These are phyloP conservation scores for Anisognathus igniventris DNA, from an alignment of 2,797 vertebrate genomes.

Conservation along the genomic window DNA sequence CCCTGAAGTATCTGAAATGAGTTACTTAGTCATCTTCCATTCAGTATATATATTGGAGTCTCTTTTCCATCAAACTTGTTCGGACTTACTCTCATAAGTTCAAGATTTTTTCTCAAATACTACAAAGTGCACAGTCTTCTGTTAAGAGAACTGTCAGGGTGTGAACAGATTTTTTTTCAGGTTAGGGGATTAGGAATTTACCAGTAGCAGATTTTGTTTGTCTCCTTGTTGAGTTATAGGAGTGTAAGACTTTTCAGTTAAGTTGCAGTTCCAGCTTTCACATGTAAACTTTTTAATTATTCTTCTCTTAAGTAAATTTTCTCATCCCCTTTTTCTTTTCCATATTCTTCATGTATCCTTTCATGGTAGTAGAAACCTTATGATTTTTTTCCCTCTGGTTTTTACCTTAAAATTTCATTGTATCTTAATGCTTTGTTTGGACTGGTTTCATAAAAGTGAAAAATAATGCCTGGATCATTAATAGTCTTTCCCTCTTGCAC, in stretches of 20 bases:
- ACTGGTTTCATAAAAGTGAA: not conserved
- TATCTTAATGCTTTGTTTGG: not conserved
- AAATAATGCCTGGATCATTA: not conserved
- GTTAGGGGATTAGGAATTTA: not conserved
- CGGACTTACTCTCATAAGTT: not conserved
- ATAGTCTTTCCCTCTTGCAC: not conserved
- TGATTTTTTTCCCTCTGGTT: not conserved
- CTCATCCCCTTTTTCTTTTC: not conserved
- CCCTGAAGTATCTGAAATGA: not conserved
- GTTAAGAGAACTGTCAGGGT: not conserved
- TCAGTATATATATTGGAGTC: not conserved
- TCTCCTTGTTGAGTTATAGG: not conserved
- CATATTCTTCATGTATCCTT: not conserved
- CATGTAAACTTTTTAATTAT: not conserved
- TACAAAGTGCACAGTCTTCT: not conserved
- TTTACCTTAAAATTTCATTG: not conserved
- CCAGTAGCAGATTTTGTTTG: not conserved
- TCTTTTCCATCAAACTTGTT: not conserved
- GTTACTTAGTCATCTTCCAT: not conserved
- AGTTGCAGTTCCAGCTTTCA: not conserved
- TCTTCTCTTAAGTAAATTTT: not conserved
- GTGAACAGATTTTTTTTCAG: not conserved
- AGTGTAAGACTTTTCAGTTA: not conserved
- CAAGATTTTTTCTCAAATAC: not conserved
- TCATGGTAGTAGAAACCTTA: not conserved